Percentiles rank a stretch among this genome's conserved stretches.
These are phyloP conservation scores for Cricetomys ansorgei DNA, from an alignment of 2,113 vertebrate species.

Conservation along the genomic window DNA sequence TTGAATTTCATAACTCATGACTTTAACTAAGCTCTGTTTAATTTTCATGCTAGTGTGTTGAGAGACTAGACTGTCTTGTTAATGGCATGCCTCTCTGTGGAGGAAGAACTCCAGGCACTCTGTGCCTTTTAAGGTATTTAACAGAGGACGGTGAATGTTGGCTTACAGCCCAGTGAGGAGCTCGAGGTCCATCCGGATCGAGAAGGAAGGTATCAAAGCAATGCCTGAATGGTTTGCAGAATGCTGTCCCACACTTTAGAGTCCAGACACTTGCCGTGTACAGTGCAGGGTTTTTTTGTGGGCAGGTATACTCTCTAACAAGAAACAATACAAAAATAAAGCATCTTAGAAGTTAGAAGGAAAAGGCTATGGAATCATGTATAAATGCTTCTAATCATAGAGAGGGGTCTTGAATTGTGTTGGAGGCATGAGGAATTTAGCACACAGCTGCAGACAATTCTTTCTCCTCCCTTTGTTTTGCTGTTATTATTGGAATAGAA, in stretches of 20 bases:
- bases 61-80: background rate
- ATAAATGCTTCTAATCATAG: background rate
- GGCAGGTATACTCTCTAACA: background rate
- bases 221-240: background rate
- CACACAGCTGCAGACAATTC: background rate
- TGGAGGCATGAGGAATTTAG: background rate
- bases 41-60: background rate
- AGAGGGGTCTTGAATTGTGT: background rate
- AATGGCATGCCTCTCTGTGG: background rate
- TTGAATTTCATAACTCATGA: background rate
- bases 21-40: background rate
- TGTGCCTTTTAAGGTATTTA: background rate
- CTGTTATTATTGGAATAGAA: conserved; percentile 50
- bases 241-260: fast-evolving
- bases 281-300: background rate
- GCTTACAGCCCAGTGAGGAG: background rate
- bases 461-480: conserved; percentile 29
- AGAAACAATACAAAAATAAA: background rate
- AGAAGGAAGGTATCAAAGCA: background rate
- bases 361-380: background rate
- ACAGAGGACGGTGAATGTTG: background rate
- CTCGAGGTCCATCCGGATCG: background rate
- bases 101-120: background rate
- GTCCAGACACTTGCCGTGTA: background rate
- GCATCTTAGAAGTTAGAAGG: background rate